Evolutionary conservation across 1,140 invertebrate species (phyloP).

Genomic region (Macrobrachium nipponense): DNA sequence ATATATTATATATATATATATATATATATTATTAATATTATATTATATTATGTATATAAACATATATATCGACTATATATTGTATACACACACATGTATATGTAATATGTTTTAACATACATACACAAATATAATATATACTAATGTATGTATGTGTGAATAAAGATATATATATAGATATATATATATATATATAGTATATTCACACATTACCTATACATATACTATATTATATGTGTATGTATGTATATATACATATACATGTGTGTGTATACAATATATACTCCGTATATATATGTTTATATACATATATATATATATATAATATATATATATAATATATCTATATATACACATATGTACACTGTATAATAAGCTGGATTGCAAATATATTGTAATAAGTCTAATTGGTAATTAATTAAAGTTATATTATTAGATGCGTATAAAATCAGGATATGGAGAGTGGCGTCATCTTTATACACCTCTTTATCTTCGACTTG

Average conservation of each 20-base stretch:
- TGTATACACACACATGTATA: not conserved
- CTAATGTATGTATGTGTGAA: too few species aligned
- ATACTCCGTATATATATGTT: slow-evolving; percentile 13
- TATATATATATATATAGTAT: too few species aligned
- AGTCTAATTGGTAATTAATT: too few species aligned
- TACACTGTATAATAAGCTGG: not conserved
- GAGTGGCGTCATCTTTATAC: too few species aligned
- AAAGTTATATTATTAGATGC: too few species aligned
- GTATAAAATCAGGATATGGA: too few species aligned
- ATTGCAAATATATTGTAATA: too few species aligned
- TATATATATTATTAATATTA: too few species aligned
- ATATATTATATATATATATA: not conserved
- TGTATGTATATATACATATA: not conserved
- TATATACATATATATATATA: not conserved
- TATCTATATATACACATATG: not conserved
- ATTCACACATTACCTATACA: too few species aligned
- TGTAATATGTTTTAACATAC: not conserved
- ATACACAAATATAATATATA: not conserved
- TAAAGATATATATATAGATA: too few species aligned
- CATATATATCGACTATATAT: slow-evolving; percentile 16
- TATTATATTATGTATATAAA: not conserved
- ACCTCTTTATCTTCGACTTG: too few species aligned
- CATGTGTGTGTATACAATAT: not conserved
- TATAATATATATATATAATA: not conserved
- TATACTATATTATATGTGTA: not conserved